Evolutionary conservation across 2,797 vertebrate species (phyloP), one percentile per base, ranked within the genome.

Genomic region (Tinamus major): DNA sequence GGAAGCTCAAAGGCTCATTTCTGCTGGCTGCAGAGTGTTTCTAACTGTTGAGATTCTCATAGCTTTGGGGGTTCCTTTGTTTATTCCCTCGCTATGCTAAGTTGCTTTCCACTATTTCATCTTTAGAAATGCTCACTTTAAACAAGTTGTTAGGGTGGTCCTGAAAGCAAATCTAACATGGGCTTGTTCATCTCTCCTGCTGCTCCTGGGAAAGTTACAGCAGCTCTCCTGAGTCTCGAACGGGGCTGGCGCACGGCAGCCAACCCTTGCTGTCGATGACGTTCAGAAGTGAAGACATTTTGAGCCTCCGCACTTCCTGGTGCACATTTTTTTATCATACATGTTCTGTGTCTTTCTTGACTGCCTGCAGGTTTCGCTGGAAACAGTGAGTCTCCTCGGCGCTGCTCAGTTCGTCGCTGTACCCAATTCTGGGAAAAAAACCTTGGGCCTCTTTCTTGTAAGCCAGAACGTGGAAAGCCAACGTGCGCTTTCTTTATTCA

Each of bases 231-330:
- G 9, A 41, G 68, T 4, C 58, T 27, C 2, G 35, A 44, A 2
- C 18, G 1, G 33, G 42, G 68, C 75, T 31, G 64, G 4, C 2
- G 72, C 81, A 42, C 64, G 88, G 85, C 80, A 67, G 91, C 94
- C 83, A 35, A 90, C 81, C 92, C 83, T 94, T 11, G 56, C 75
- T 85, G 64, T 2, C 26, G 20, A 3, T 96, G 96, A 97, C 94
- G 92, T 78, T 33, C 80, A 81, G 14, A 27, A 7, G 10, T 7
- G 39, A 31, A 71, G 93, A 51, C 69, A 9, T 83, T 85, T 88
- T 63, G 94, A 95, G 85, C 65, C 93, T 72, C 90, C 1, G 13
- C 90, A 94, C 95, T 98, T 98, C 98, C 98, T 97, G 98, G 84
- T 87, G 74, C 23, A 89, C 82, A 85, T 51, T 91, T 4, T 27